phyloP scores from a whole-genome alignment of 2,113 vertebrate species.

The Desmodus rotundus region DNA sequence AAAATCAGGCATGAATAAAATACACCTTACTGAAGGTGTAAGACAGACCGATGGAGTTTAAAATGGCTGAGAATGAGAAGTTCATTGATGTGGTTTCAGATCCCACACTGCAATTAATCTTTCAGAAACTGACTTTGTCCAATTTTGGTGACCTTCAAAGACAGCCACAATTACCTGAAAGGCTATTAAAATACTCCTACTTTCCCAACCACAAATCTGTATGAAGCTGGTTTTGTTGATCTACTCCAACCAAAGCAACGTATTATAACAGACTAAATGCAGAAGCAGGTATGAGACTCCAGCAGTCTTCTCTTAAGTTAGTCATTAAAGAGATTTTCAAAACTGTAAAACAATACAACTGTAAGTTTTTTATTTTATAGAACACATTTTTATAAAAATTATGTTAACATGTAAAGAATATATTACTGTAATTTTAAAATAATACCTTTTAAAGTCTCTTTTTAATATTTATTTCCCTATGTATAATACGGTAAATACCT shows the following conservation, averaged over 20 bases:
- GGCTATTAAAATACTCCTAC: conserved; percentile 2
- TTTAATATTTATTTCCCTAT: background rate
- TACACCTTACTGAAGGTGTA: background rate
- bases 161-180: conserved; percentile 2
- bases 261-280: background rate
- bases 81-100: background rate
- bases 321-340: background rate
- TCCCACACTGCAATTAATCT: background rate
- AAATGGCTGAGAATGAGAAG: background rate
- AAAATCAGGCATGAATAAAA: conserved; percentile 31
- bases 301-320: background rate
- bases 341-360: background rate
- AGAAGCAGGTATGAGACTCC: background rate
- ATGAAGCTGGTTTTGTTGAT: background rate
- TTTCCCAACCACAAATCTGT: conserved; percentile 18
- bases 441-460: background rate
- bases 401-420: background rate
- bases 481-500: background rate
- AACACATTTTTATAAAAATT: conserved; percentile 15
- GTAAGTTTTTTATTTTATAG: background rate
- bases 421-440: background rate
- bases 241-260: background rate
- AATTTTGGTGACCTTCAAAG: background rate
- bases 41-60: background rate
- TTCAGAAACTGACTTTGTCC: background rate